These are phyloP conservation scores for Saccostrea echinata DNA, from an alignment of 1,140 invertebrate species.

Conservation along the genomic window DNA sequence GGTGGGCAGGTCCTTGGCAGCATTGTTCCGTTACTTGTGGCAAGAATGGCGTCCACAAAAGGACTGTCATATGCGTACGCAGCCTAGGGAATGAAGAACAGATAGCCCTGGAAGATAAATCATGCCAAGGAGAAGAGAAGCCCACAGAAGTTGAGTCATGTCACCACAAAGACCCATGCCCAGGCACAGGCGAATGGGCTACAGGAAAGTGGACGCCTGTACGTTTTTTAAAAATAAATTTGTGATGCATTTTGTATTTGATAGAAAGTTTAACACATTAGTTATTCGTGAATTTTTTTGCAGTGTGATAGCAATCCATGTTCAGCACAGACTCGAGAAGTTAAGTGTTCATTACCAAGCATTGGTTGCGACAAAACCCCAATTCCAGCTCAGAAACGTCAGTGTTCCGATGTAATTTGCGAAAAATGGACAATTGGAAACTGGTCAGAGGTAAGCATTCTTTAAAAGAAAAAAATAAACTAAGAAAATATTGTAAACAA, in stretches of 20 bases:
- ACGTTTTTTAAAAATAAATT: slow-evolving; percentile 49
- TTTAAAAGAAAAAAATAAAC: too few species aligned
- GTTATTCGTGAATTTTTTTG: slow-evolving; percentile 19
- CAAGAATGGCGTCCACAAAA: slow-evolving; percentile 82
- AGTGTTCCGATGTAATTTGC: slow-evolving; percentile 79
- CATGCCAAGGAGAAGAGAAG: slow-evolving; percentile 83
- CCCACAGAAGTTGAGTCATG: slow-evolving; percentile 85
- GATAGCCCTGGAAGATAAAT: slow-evolving; percentile 86
- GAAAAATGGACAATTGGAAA: slow-evolving; percentile 77
- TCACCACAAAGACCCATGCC: slow-evolving; percentile 82
- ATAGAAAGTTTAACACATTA: background rate
- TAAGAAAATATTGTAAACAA: too few species aligned
- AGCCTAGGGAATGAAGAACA: slow-evolving; percentile 83
- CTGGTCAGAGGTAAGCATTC: slow-evolving; percentile 63
- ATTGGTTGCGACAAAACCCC: slow-evolving; percentile 74
- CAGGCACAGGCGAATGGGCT: slow-evolving; percentile 77
- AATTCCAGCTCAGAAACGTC: slow-evolving; percentile 73
- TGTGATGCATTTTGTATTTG: background rate
- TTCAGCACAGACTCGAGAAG: slow-evolving; percentile 74
- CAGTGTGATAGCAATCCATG: slow-evolving; percentile 80
- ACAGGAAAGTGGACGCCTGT: slow-evolving; percentile 78
- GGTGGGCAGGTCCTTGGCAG: slow-evolving; percentile 92
- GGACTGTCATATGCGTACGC: slow-evolving; percentile 88
- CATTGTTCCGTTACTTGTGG: slow-evolving; percentile 89
- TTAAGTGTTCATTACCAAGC: slow-evolving; percentile 75